phyloP scores from a whole-genome alignment of 2,797 vertebrate species.

The Echiichthys vipera region DNA sequence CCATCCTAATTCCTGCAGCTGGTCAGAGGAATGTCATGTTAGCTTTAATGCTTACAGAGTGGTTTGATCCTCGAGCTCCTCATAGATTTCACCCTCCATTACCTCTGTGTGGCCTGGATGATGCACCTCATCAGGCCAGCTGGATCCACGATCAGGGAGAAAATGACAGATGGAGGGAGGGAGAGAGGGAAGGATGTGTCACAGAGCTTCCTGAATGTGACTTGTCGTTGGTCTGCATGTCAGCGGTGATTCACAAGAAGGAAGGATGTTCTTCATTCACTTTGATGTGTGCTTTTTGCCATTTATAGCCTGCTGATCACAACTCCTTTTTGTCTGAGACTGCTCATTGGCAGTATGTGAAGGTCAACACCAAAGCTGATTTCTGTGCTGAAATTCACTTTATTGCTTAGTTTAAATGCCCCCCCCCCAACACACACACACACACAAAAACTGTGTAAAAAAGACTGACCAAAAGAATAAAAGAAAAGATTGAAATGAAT shows the following conservation, averaged over 20 bases:
- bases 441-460: too few species aligned
- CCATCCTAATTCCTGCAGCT: slow-evolving; percentile 74
- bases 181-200: slow-evolving; percentile 59
- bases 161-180: slow-evolving; percentile 22
- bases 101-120: slow-evolving; percentile 62
- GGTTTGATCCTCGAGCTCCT: slow-evolving; percentile 62
- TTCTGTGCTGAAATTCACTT: neutral
- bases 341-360: neutral
- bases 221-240: slow-evolving; percentile 8
- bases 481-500: too few species aligned
- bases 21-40: slow-evolving; percentile 84
- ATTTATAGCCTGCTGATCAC: slow-evolving; percentile 26
- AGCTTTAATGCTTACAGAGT: slow-evolving; percentile 79
- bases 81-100: slow-evolving; percentile 82
- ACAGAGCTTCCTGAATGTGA: slow-evolving; percentile 47
- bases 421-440: too few species aligned
- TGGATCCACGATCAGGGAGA: slow-evolving; percentile 21
- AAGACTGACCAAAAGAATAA: too few species aligned
- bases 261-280: slow-evolving; percentile 47
- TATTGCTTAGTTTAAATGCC: too few species aligned
- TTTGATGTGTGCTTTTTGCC: slow-evolving; percentile 43
- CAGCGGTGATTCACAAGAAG: slow-evolving; percentile 15
- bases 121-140: slow-evolving; percentile 33
- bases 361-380: neutral
- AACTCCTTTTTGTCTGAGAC: neutral